phyloP scores from a whole-genome alignment of 92 coral and sea anemone genomes.

The Paramuricea clavata region DNA sequence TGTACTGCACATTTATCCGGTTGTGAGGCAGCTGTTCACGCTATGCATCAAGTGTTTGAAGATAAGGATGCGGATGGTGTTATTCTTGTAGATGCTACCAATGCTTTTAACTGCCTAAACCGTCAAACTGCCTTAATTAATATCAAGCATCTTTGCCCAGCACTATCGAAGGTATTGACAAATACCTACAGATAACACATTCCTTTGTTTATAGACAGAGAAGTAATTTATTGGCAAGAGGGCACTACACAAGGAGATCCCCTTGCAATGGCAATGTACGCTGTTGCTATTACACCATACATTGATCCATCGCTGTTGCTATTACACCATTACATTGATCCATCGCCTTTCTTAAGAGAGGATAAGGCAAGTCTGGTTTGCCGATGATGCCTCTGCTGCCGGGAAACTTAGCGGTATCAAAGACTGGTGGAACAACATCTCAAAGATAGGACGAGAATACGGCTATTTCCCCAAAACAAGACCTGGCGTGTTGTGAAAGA shows the following conservation, averaged over 20 bases:
- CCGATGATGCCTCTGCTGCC: not conserved
- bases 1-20: too few relatives aligned
- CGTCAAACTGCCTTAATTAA: too few relatives aligned
- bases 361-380: not conserved
- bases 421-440: not conserved
- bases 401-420: not conserved
- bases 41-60: too few relatives aligned
- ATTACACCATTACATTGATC: not conserved
- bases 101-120: too few relatives aligned
- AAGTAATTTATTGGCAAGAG: not conserved
- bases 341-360: not conserved
- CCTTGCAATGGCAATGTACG: not conserved
- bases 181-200: too few relatives aligned
- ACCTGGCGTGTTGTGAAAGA: constrained; percentile 10
- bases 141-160: too few relatives aligned
- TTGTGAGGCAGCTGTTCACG: too few relatives aligned
- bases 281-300: not conserved
- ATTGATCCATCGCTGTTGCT: not conserved
- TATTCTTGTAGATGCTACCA: too few relatives aligned
- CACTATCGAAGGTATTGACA: too few relatives aligned
- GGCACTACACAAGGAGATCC: not conserved
- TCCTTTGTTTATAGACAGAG: too few relatives aligned
- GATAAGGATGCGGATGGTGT: too few relatives aligned
- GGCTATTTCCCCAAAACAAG: not conserved
- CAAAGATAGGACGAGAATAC: not conserved